Conservation (phyloP, 2,888 invertebrate species). For the Lomographa bimaculata region DNA sequence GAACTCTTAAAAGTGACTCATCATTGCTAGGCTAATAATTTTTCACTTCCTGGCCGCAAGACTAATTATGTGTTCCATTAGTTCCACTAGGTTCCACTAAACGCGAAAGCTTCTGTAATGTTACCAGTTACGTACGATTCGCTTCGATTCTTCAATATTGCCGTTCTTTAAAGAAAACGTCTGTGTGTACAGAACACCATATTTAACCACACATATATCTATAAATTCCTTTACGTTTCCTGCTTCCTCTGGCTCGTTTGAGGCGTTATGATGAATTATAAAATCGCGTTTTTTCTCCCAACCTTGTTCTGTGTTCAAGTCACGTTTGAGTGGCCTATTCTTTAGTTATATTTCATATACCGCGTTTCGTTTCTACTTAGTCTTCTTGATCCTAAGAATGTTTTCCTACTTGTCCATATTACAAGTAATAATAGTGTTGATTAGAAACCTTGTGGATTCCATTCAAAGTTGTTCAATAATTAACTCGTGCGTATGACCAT, state of each 20-base stretch:
- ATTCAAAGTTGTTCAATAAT: slow-evolving; percentile 49
- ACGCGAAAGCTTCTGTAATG: slow-evolving; percentile 53
- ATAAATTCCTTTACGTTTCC: slow-evolving; percentile 34
- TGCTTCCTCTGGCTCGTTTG: slow-evolving; percentile 41
- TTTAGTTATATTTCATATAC: slow-evolving; percentile 19
- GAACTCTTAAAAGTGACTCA: slow-evolving; percentile 62
- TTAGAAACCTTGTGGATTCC: slow-evolving; percentile 53
- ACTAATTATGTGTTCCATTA: slow-evolving; percentile 70
- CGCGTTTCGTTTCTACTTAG: slow-evolving; percentile 20
- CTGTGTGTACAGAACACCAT: slow-evolving; percentile 14
- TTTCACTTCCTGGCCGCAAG: slow-evolving; percentile 65
- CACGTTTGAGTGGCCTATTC: slow-evolving; percentile 24
- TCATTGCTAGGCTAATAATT: slow-evolving; percentile 57
- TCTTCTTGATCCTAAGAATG: slow-evolving; percentile 47
- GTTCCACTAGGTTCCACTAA: slow-evolving; percentile 77
- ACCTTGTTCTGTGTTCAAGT: slow-evolving; percentile 10
- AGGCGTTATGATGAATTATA: slow-evolving; percentile 29
- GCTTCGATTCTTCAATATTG: slow-evolving; percentile 45
- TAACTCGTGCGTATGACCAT: slow-evolving; percentile 54
- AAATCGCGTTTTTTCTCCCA: slow-evolving; percentile 21
- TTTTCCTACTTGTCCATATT: slow-evolving; percentile 64
- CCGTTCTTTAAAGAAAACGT: slow-evolving; percentile 35
- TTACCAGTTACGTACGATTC: slow-evolving; percentile 48
- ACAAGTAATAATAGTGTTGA: slow-evolving; percentile 48
- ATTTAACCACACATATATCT: slow-evolving; percentile 6